A percentile compares a stretch with the other conserved stretches of the same genome.
phyloP scores from a whole-genome alignment of 2,888 invertebrate species.

The Ametastegia equiseti region DNA sequence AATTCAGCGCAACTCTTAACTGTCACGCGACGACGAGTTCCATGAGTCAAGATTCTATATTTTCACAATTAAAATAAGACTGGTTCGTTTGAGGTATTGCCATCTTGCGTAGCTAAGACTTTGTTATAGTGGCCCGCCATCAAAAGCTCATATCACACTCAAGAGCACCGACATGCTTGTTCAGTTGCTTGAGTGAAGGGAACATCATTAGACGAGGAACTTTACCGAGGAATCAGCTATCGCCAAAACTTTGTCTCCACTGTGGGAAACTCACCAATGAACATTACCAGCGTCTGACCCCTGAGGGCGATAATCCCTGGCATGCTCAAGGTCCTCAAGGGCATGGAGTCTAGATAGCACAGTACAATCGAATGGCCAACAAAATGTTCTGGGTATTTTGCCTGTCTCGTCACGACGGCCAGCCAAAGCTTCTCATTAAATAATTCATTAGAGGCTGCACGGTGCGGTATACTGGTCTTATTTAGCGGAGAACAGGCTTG shows the following conservation, averaged over 20 bases:
- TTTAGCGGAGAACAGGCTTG: slow-evolving; percentile 14
- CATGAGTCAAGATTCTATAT: background rate
- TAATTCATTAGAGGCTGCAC: background rate
- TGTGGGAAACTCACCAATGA: background rate
- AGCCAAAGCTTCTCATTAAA: background rate
- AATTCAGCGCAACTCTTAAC: background rate
- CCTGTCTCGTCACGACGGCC: background rate
- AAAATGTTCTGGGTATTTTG: slow-evolving; percentile 4
- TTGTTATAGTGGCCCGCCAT: background rate
- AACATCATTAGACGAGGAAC: background rate
- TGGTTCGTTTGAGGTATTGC: slow-evolving; percentile 11
- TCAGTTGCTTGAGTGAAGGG: background rate
- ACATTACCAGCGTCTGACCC: background rate
- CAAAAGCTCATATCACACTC: background rate
- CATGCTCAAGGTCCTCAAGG: background rate
- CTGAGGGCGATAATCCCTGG: background rate
- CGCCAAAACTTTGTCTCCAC: background rate
- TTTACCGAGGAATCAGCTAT: background rate
- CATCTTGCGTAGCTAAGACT: background rate
- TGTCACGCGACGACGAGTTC: slow-evolving; percentile 9
- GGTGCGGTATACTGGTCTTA: background rate
- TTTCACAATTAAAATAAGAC: slow-evolving; percentile 7
- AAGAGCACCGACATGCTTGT: background rate
- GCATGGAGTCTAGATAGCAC: background rate
- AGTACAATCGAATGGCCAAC: background rate